Percentiles rank a stretch among this genome's conserved stretches.
phyloP scores from a whole-genome alignment of 2,888 invertebrate species.

The Limulus polyphemus region DNA sequence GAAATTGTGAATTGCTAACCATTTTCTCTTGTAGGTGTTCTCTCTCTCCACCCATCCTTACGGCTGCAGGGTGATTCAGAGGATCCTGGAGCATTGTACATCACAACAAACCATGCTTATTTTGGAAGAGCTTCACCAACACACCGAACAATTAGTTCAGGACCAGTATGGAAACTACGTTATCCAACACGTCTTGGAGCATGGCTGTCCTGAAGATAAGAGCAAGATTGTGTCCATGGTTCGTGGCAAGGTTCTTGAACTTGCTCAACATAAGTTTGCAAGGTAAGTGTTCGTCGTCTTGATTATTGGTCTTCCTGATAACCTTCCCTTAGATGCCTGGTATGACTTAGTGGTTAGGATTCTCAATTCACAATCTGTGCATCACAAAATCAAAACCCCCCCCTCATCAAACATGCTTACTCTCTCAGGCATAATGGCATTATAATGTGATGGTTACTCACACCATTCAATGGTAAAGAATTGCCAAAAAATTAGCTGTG shows the following conservation, averaged over 20 bases:
- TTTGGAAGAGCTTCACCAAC: constrained; percentile 41
- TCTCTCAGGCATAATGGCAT: too few species aligned
- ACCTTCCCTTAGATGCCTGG: too few species aligned
- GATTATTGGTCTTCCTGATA: too few species aligned
- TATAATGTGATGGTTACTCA: too few species aligned
- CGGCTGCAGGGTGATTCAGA: constrained; percentile 45
- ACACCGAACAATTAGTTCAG: constrained; percentile 36
- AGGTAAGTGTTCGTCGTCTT: constrained; percentile 5
- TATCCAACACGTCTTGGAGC: constrained; percentile 43
- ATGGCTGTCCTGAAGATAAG: constrained; percentile 41
- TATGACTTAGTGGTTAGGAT: too few species aligned
- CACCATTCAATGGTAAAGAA: too few species aligned
- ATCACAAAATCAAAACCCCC: too few species aligned
- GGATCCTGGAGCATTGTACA: constrained; percentile 44
- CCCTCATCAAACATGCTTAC: too few species aligned
- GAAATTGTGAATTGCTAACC: background rate
- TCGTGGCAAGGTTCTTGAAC: constrained; percentile 30
- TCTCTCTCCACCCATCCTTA: constrained; percentile 43
- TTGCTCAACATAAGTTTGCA: constrained; percentile 3
- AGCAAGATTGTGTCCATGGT: constrained; percentile 39
- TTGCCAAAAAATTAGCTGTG: too few species aligned
- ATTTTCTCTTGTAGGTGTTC: constrained; percentile 36
- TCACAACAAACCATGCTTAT: constrained; percentile 42
- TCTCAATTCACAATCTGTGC: too few species aligned
- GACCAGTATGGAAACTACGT: constrained; percentile 42